A percentile compares a stretch with the other conserved stretches of the same genome.
phyloP scores from a whole-genome alignment of 2,888 invertebrate genomes.

The Galerucella calmariensis region DNA sequence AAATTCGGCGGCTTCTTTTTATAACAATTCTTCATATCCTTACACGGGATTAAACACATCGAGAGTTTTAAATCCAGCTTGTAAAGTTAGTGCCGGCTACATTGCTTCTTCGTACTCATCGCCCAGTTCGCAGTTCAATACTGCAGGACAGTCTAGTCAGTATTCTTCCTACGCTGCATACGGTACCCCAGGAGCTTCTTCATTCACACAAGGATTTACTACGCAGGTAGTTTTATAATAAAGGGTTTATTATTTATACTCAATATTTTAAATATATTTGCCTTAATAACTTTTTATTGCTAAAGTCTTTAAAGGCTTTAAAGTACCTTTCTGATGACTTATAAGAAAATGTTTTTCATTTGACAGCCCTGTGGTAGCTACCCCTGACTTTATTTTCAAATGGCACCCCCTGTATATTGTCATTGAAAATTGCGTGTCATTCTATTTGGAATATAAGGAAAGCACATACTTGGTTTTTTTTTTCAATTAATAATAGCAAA shows the following conservation, averaged over 20 bases:
- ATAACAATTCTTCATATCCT: conserved; percentile 62
- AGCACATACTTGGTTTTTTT: no score
- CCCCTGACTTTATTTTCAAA: no score
- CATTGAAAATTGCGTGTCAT: no score
- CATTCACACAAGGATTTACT: conserved; percentile 67
- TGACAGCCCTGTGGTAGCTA: no score
- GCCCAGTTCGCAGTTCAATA: conserved; percentile 62
- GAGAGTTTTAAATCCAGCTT: conserved; percentile 65
- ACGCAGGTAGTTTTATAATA: conserved; percentile 69
- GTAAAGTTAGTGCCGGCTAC: conserved; percentile 71
- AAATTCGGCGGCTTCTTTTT: conserved; percentile 61
- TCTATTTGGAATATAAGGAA: no score
- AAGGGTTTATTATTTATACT: not conserved
- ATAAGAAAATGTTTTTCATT: no score
- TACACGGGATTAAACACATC: conserved; percentile 65
- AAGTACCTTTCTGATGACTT: no score
- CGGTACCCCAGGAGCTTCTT: conserved; percentile 66
- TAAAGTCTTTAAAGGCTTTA: no score
- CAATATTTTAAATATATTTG: no score
- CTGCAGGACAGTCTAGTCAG: conserved; percentile 65
- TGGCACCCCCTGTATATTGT: no score
- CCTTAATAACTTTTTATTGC: no score
- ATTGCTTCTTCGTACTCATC: conserved; percentile 61
- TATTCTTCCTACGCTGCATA: conserved; percentile 67
- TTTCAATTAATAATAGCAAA: no score